Evolutionary conservation across 2,888 invertebrate genomes (phyloP), one percentile per base, ranked within the genome.

Genomic region (Tipula confusa): DNA sequence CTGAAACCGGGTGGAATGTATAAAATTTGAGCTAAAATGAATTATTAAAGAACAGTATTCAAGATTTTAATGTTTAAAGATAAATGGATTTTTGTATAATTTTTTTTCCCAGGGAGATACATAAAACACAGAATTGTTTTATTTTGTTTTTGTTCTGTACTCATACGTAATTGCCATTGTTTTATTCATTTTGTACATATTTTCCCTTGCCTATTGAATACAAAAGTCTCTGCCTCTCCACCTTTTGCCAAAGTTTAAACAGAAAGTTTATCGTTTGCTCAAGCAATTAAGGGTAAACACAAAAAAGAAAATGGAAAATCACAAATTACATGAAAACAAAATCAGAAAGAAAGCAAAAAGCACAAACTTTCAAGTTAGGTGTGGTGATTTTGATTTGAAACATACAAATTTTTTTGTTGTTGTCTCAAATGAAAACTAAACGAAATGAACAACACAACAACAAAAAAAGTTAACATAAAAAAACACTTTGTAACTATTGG

Each of bases 281-380:
- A 24, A 64, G 24, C 64, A 64, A 64, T 64, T 64, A 64, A 64
- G 64, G 64, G 18, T 24, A 64, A 64, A 64, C 64, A 64, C n/a
- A 43, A 3, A 43, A 43, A n/a, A n/a, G 15, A 43, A 43, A 48
- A 48, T 48, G 18, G 48, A 48, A 48, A 48, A 48, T 48, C 64
- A 64, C 64, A 64, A 64, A 64, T 64, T 24, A 64, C 64, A 64
- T 64, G 64, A 64, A 64, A 64, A 64, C 64, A 64, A 24, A 64
- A 64, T 64, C 64, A 64, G 38, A 13, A 38, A 2, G 9, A 64
- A 64, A n/a, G n/a, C n/a, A n/a, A n/a, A n/a, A n/a, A n/a, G n/a
- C n/a, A 33, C 6, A 9, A 64, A 64, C 64, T 64, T 64, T 7
- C n/a, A 43, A 43, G 64, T 64, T 64, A 24, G 64, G 24, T 64